Conservation (phyloP, 2,113 vertebrate genomes). For the Murina feae region DNA sequence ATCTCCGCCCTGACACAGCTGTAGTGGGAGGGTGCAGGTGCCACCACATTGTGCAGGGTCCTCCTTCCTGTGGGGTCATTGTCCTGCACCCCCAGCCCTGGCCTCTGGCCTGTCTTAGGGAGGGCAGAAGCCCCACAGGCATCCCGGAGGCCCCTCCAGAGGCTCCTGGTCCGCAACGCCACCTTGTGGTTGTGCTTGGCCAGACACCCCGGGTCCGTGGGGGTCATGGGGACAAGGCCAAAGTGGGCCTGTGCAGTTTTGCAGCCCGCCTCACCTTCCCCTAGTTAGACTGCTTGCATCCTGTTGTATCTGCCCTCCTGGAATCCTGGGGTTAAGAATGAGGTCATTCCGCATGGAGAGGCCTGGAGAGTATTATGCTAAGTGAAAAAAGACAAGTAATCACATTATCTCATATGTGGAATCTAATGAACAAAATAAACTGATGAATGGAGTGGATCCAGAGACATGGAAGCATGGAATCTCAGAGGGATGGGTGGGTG, state of each 20-base stretch:
- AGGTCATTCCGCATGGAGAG: no score
- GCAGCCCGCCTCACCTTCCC: not conserved
- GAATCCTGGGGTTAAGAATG: not conserved
- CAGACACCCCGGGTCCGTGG: not conserved
- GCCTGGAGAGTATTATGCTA: no score
- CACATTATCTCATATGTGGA: no score
- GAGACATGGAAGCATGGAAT: no score
- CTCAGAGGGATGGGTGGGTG: no score
- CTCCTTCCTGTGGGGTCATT: not conserved
- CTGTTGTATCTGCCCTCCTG: fast-evolving
- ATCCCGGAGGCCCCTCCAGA: fast-evolving
- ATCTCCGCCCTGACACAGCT: not conserved
- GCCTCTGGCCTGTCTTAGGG: not conserved
- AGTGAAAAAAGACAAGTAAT: no score
- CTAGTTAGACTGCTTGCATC: fast-evolving
- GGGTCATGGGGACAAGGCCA: fast-evolving
- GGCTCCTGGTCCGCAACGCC: not conserved
- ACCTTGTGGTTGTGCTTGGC: not conserved
- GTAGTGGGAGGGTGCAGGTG: no score
- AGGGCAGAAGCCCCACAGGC: fast-evolving
- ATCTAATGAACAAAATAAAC: no score
- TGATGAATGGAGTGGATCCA: no score
- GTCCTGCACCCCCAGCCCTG: not conserved
- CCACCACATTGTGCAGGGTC: not conserved
- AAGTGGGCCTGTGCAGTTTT: not conserved